phyloP scores from a whole-genome alignment of 2,797 vertebrate species.

The Sardinella longiceps region DNA sequence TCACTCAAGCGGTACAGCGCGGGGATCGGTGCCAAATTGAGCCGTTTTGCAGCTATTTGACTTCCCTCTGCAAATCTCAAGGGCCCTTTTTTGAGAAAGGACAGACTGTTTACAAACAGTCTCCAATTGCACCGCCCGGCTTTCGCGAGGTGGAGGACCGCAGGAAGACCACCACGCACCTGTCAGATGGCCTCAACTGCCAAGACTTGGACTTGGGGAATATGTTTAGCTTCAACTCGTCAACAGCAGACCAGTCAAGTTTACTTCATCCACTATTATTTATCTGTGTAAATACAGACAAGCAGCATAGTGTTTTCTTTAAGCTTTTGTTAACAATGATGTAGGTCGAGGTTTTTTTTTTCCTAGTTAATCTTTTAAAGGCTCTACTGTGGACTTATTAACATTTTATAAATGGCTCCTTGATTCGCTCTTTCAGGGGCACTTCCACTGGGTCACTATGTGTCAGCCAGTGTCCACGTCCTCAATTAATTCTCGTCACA shows the following conservation, averaged over 20 bases:
- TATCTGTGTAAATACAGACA: neutral
- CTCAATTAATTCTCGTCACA: constrained; percentile 57
- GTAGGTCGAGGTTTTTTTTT: neutral
- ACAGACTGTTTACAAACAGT: constrained; percentile 91
- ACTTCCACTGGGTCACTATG: constrained; percentile 36
- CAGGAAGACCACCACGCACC: constrained; percentile 57
- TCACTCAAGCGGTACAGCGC: constrained; percentile 81
- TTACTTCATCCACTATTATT: constrained; percentile 11
- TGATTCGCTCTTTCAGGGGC: neutral
- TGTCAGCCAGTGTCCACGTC: constrained; percentile 61
- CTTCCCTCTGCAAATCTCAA: constrained; percentile 82
- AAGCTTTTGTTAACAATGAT: neutral
- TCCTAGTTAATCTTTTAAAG: neutral
- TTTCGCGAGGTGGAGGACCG: constrained; percentile 47
- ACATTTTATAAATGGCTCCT: constrained; percentile 9
- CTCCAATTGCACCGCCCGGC: constrained; percentile 76
- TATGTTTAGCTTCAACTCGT: constrained; percentile 31
- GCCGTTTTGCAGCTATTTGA: constrained; percentile 85
- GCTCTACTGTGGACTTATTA: neutral
- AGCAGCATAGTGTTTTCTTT: neutral
- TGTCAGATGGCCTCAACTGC: constrained; percentile 65
- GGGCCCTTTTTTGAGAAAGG: constrained; percentile 85
- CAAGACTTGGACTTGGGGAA: constrained; percentile 2
- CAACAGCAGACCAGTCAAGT: constrained; percentile 28
- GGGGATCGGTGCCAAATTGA: constrained; percentile 85